Percentiles rank a stretch among this genome's conserved stretches.
phyloP scores from a whole-genome alignment of 2,888 invertebrate genomes.

The Caenorhabditis becei region DNA sequence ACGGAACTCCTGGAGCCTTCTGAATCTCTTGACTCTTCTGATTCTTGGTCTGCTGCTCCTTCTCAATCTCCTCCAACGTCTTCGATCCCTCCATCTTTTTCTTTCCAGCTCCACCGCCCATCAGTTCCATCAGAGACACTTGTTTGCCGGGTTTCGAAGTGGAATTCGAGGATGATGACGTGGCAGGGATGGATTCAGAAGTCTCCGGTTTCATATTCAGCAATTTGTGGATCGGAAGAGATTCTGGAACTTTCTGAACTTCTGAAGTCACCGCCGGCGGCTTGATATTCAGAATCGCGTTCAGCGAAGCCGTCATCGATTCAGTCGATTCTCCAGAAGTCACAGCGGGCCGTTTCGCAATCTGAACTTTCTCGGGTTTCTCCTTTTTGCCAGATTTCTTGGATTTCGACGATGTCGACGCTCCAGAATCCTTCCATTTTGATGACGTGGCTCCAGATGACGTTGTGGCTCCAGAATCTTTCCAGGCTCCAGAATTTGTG shows the following conservation, averaged over 20 bases:
- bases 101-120: conserved; percentile 15
- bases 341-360: conserved; percentile 10
- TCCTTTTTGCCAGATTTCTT: conserved; percentile 23
- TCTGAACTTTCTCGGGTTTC: conserved; percentile 14
- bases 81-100: conserved; percentile 23
- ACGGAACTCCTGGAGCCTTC: background rate
- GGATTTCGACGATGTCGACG: conserved; percentile 5
- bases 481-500: no score
- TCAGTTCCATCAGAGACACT: conserved; percentile 36
- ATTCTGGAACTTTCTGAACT: no score
- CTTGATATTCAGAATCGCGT: conserved; percentile 33
- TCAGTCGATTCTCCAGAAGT: conserved; percentile 11
- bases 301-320: conserved; percentile 21
- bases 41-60: no score
- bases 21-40: background rate
- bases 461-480: background rate
- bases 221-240: no score
- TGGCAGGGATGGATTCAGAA: background rate
- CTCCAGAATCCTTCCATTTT: background rate
- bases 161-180: background rate
- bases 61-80: conserved; percentile 21
- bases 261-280: no score
- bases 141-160: conserved; percentile 15
- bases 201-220: conserved; percentile 24
- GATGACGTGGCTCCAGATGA: conserved; percentile 3